These are phyloP conservation scores for Mormyrus hasselquistii DNA, from an alignment of 2,797 vertebrate species.

Conservation along the genomic window DNA sequence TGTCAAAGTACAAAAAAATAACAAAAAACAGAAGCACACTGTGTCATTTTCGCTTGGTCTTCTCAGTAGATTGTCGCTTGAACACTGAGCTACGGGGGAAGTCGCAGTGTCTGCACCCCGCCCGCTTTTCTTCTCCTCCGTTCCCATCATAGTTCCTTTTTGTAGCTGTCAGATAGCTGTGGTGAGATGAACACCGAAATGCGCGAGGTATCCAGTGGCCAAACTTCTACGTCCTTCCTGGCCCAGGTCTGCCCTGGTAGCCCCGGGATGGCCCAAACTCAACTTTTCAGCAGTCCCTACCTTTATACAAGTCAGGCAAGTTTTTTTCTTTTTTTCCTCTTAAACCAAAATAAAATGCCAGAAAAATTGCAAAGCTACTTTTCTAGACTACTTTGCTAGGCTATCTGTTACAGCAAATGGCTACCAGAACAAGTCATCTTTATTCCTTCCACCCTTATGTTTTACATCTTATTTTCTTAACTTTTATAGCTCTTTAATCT, in stretches of 20 bases:
- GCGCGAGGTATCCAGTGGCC: conserved; percentile 61
- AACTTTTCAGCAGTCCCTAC: conserved; percentile 11
- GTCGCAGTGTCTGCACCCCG: conserved; percentile 52
- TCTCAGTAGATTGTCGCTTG: conserved; percentile 73
- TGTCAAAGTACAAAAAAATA: conserved; percentile 55
- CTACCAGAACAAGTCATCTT: conserved; percentile 58
- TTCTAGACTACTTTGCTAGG: conserved; percentile 48
- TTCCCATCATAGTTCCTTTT: conserved; percentile 46
- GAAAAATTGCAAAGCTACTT: conserved; percentile 66
- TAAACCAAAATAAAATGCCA: conserved; percentile 38
- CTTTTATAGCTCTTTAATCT: conserved; percentile 54
- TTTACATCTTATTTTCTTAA: background rate
- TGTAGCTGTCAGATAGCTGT: conserved; percentile 49
- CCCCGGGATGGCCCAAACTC: conserved; percentile 23
- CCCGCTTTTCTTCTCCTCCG: conserved; percentile 38
- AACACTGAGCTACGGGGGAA: conserved; percentile 63
- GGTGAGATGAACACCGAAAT: conserved; percentile 55
- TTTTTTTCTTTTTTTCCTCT: conserved; percentile 20
- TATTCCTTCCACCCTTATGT: background rate
- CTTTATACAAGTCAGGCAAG: conserved; percentile 63
- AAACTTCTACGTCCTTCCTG: conserved; percentile 48
- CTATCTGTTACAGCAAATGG: conserved; percentile 59
- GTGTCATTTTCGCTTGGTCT: conserved; percentile 64
- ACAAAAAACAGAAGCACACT: conserved; percentile 44
- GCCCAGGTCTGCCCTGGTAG: conserved; percentile 23